Base-by-base conservation (phyloP, 2,113 vertebrate genomes). In the Paradoxurus hermaphroditus region DNA sequence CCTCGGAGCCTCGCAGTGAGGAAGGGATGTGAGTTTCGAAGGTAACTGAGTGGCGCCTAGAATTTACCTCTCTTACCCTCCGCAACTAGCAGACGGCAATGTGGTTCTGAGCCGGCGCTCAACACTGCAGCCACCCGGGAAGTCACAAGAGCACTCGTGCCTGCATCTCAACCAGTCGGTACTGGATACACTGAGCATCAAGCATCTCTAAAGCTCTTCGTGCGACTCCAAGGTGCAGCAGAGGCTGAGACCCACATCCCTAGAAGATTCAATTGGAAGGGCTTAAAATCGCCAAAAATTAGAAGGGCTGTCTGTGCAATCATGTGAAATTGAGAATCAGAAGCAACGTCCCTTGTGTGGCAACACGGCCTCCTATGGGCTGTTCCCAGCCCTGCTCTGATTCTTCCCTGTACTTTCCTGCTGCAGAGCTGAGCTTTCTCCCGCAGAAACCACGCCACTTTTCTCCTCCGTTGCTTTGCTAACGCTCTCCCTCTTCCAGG, bases 231-330 rank as follows among this genome's bases (percentile, higher is more conserved):
- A 10, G 0, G 1, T 46, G 18, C 6, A 14, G 25, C 41, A 36
- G 70, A 62, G 53, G 16, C 65, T 65, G 59, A 90, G 7, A 70
- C 1, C 63, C 29, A 73, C 1, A 34, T 27, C 3, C 63, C 34
- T 56, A 31, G 9, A 63, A 83, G 18, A 81, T 65, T 88, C 27
- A 46, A 84, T 5, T 3, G 9, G 44, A 79, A 51, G 72, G 53
- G 34, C 68, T 68, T 75, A 85, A n/a, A 53, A 44, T 7, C 10
- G 29, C 23, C 75, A 53, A 27, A 68, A 82, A 11, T 10, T 39
- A 94, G 29, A 89, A 91, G 44, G 34, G 5, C 15, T 65, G 4
- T 53, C 68, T 87, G 68, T 41, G 31, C 56, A 92, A 86, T 27
- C 27, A 96, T 19, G 25, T 53, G n/a, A 68, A 27, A 29, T 34